phyloP scores from a whole-genome alignment of 2,888 invertebrate genomes.

The Orgyia antiqua region DNA sequence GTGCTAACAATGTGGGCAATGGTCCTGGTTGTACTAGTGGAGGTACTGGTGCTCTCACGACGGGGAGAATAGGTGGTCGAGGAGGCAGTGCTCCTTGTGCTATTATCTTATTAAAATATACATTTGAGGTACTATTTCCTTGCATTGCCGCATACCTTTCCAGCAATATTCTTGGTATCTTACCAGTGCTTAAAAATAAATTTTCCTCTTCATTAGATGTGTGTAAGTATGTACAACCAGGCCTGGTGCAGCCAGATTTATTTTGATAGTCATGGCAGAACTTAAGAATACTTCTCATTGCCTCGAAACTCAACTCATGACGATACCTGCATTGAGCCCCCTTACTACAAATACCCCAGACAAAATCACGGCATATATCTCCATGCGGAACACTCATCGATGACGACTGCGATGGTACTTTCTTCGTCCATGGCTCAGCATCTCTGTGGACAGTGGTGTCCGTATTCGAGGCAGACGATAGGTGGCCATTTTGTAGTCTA shows the following conservation, averaged over 20 bases:
- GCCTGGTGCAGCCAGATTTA: conserved; percentile 44
- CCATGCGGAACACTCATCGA: conserved; percentile 6
- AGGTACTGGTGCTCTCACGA: neutral
- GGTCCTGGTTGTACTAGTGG: conserved; percentile 19
- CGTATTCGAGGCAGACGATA: neutral
- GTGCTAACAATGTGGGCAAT: conserved; percentile 14
- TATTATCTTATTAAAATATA: conserved; percentile 15
- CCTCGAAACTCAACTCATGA: conserved; percentile 48
- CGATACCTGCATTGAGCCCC: conserved; percentile 46
- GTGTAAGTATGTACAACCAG: conserved; percentile 55
- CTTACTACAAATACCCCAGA: conserved; percentile 60
- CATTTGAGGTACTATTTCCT: conserved; percentile 9
- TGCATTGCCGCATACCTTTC: conserved; percentile 49
- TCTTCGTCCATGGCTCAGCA: neutral
- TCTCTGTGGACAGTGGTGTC: neutral
- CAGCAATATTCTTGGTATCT: conserved; percentile 46
- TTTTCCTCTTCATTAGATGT: conserved; percentile 51
- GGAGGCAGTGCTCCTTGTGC: neutral
- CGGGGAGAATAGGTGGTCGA: conserved; percentile 1
- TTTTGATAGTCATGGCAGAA: conserved; percentile 68
- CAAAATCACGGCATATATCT: conserved; percentile 49
- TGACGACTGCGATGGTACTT: too few relatives aligned
- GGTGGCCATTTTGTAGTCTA: conserved; percentile 1
- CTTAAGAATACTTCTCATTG: conserved; percentile 51
- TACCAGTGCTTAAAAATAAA: conserved; percentile 41